Percentiles rank a stretch among this genome's conserved stretches.
Conservation (phyloP, 2,888 invertebrate genomes). For the Eledone cirrhosa region DNA sequence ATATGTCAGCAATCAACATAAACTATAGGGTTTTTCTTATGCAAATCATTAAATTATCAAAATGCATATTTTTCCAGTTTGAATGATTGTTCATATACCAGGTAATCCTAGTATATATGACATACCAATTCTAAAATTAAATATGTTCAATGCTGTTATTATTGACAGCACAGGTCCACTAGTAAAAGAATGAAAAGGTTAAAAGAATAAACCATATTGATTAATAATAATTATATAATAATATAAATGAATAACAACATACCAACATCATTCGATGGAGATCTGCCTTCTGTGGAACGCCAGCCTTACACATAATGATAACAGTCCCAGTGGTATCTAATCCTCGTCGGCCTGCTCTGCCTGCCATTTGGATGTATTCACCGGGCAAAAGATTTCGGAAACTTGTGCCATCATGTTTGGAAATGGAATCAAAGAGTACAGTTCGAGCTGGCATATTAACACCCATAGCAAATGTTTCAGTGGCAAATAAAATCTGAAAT, state of each 20-base stretch:
- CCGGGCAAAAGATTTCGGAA: slow-evolving; percentile 84
- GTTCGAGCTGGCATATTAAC: slow-evolving; percentile 99
- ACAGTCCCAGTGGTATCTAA: slow-evolving; percentile 94
- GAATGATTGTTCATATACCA: no score
- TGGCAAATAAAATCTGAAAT: slow-evolving; percentile 90
- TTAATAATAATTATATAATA: no score
- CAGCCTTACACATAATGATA: slow-evolving; percentile 81
- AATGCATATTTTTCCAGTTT: no score
- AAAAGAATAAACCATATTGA: no score
- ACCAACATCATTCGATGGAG: slow-evolving; percentile 86
- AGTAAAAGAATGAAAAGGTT: no score
- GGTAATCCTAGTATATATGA: no score
- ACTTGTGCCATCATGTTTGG: slow-evolving; percentile 88
- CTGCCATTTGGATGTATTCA: slow-evolving; percentile 85
- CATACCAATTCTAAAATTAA: no score
- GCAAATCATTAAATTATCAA: no score
- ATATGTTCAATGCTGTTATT: no score
- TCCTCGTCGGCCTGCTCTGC: slow-evolving; percentile 89
- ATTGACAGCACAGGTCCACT: no score
- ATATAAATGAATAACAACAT: slow-evolving; percentile 59
- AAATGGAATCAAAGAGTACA: slow-evolving; percentile 91
- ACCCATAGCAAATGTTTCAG: slow-evolving; percentile 99
- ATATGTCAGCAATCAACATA: no score
- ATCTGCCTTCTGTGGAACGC: slow-evolving; percentile 78
- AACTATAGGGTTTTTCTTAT: no score